Conservation (phyloP, 2,888 invertebrate species). For the Coronaproctus castanopsis region DNA sequence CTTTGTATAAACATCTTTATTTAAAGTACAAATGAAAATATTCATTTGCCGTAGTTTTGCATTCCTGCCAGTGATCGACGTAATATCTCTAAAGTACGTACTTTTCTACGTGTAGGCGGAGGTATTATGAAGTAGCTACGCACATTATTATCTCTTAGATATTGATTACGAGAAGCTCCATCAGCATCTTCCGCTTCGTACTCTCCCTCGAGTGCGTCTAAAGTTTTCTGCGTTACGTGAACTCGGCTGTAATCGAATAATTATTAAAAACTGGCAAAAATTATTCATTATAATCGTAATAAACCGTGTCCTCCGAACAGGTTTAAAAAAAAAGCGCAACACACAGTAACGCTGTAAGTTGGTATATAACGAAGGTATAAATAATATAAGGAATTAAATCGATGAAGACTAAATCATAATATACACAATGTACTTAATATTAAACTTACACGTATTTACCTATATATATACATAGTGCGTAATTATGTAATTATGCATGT, state of each 20-base stretch:
- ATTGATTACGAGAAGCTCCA: constrained; percentile 61
- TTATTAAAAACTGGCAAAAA: too few species aligned
- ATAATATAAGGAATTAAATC: too few species aligned
- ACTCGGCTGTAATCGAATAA: constrained; percentile 60
- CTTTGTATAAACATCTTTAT: background rate
- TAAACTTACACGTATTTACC: too few species aligned
- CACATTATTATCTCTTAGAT: constrained; percentile 61
- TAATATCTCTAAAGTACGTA: constrained; percentile 31
- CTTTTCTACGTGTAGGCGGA: constrained; percentile 63
- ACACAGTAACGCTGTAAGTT: too few species aligned
- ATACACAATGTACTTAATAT: too few species aligned
- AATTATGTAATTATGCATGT: too few species aligned
- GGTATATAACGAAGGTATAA: too few species aligned
- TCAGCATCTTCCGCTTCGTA: constrained; percentile 79
- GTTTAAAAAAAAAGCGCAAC: too few species aligned
- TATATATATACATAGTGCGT: too few species aligned
- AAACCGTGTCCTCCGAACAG: too few species aligned
- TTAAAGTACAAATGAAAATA: background rate
- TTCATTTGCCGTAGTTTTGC: background rate
- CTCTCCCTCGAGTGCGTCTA: constrained; percentile 66
- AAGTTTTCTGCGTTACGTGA: constrained; percentile 63
- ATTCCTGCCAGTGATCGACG: background rate
- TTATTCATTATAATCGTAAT: too few species aligned
- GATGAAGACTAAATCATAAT: too few species aligned
- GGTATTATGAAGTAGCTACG: constrained; percentile 79